A percentile compares a stretch with the other conserved stretches of the same genome.
Evolutionary conservation across 2,113 vertebrate species (phyloP).

Genomic region (Grantiella picta): DNA sequence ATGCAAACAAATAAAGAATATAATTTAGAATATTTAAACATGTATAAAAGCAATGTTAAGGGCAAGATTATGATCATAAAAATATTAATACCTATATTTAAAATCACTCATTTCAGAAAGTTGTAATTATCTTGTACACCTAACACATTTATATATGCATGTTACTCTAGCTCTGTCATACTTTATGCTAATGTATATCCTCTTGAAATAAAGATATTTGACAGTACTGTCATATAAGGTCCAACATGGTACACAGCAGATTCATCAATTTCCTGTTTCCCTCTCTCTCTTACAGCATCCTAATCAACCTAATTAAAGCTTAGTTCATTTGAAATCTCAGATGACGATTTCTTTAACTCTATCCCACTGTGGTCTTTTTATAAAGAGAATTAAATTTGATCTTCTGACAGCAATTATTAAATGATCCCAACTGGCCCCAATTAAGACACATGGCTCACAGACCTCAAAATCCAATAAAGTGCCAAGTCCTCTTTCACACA

Average conservation of each 20-base stretch:
- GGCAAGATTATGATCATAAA: not conserved
- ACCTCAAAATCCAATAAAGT: constrained; percentile 80
- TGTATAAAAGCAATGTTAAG: not conserved
- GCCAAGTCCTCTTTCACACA: constrained; percentile 64
- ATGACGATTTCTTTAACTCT: constrained; percentile 99
- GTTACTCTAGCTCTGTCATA: not conserved
- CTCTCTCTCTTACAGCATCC: constrained; percentile 78
- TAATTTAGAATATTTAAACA: not conserved
- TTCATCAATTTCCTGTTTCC: constrained; percentile 83
- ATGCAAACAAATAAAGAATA: not conserved
- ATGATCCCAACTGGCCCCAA: constrained; percentile 98
- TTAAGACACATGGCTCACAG: constrained; percentile 90
- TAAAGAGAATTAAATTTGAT: constrained; percentile 99
- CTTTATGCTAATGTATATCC: constrained; percentile 5
- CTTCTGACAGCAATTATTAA: constrained; percentile 99
- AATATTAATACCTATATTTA: not conserved
- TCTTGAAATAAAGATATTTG: constrained; percentile 61
- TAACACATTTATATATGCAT: not conserved
- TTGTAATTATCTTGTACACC: not conserved
- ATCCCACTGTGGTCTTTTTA: constrained; percentile 95
- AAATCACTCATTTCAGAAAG: not conserved
- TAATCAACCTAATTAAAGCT: constrained; percentile 99
- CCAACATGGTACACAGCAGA: constrained; percentile 70
- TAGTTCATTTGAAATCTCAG: constrained; percentile 96
- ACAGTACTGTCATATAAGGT: constrained; percentile 48